Evolutionary conservation across 2,797 vertebrate species (phyloP).

Genomic region (Glyptemys insculpta): DNA sequence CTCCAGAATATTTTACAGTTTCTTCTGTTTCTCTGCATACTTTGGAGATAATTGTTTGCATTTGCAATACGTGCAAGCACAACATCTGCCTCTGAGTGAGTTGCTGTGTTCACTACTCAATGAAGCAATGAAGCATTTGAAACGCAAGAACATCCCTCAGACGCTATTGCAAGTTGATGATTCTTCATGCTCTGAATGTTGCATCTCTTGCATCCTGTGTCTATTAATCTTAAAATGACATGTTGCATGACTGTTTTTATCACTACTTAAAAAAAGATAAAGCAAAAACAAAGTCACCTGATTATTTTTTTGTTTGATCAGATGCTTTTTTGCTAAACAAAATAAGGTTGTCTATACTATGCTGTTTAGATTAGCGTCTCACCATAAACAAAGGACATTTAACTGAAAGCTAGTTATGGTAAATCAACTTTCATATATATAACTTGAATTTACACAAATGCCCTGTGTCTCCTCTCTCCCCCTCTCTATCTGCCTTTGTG

Average conservation of each 20-base stretch:
- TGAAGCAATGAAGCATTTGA: conserved; percentile 77
- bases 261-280: conserved; percentile 11
- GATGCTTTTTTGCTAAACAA: background rate
- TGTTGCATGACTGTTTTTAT: conserved; percentile 15
- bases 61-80: conserved; percentile 32
- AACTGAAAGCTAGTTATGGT: conserved; percentile 45
- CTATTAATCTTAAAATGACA: conserved; percentile 78
- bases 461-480: background rate
- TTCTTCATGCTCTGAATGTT: conserved; percentile 77
- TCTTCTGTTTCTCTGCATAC: conserved; percentile 13
- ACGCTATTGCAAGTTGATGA: conserved; percentile 70
- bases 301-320: background rate
- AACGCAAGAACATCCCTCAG: conserved; percentile 67
- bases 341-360: background rate
- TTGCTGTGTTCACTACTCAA: conserved; percentile 74
- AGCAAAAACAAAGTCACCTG: background rate
- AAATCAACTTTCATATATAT: conserved; percentile 17
- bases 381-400: conserved; percentile 14
- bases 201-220: conserved; percentile 59
- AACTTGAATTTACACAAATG: conserved; percentile 20
- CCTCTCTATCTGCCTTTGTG: rapidly evolving
- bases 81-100: conserved; percentile 72
- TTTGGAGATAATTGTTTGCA: conserved; percentile 68
- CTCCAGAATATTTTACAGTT: conserved; percentile 3
- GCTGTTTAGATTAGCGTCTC: background rate